Percentiles rank a stretch among this genome's conserved stretches.
phyloP scores from a whole-genome alignment of 1,140 invertebrate species.

The Dreissena rostriformis region DNA sequence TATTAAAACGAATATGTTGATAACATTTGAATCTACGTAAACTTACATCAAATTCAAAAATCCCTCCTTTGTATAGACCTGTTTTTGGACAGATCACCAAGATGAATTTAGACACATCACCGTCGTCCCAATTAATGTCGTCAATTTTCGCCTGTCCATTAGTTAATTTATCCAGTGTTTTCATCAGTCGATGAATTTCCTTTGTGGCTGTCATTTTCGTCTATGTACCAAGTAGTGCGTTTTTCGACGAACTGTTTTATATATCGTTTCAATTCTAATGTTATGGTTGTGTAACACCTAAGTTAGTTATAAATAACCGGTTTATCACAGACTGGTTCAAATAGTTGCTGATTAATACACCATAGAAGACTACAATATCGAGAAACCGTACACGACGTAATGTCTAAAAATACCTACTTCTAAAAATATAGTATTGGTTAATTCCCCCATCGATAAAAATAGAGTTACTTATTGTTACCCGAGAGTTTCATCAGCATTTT shows the following conservation, averaged over 20 bases:
- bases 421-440: no score
- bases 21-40: neutral
- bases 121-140: constrained; percentile 39
- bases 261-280: neutral
- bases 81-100: constrained; percentile 78
- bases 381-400: neutral
- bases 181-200: constrained; percentile 27
- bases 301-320: neutral
- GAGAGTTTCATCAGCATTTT: no score
- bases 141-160: constrained; percentile 21
- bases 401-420: no score
- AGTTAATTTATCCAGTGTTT: constrained; percentile 12
- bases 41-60: constrained; percentile 55
- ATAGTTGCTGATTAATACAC: neutral
- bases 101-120: neutral
- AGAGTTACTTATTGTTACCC: no score
- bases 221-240: neutral
- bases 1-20: neutral
- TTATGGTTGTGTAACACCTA: neutral
- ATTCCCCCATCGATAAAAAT: no score
- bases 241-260: neutral
- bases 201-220: neutral
- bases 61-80: constrained; percentile 51
- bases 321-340: neutral
- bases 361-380: neutral